Base-by-base conservation (phyloP, 2,888 invertebrate genomes). In the Patella depressa region DNA sequence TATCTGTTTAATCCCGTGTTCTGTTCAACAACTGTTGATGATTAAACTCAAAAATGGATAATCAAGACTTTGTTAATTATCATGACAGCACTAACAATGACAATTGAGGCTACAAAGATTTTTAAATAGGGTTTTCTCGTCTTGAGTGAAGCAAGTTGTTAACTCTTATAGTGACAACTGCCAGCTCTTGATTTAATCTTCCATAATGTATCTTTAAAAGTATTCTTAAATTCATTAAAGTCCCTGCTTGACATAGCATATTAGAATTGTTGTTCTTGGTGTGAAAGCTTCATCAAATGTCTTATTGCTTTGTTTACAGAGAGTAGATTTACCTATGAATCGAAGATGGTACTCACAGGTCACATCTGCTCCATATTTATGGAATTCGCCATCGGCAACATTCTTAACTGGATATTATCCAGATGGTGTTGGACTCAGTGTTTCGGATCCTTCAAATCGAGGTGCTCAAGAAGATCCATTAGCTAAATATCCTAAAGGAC, bases 361-460 rank as follows among this genome's bases (percentile, higher is more conserved):
- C n/a, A 71, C 83, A 7, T 80, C 84, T 17, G 83, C 88, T 19
- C 86, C 90, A 11, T 89, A 87, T 73, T 82, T 92, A 54, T 87
- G 88, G 75, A 87, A 88, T 71, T 91, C 91, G 15, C 90, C 92
- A 0, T 90, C 91, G 17, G 90, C 89, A 4, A 88, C 87, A 3
- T 91, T 89, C 80, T 86, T 92, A 54, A 83, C 83, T 2, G 86
- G 86, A 65, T 91, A 90, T 84, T 90, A 89, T 80, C 87, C 89
- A 3, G 92, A 92, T 79, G 88, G 89, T 59, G 89, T 92, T 14
- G 92, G 92, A 3, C 83, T 92, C 81, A 90, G 90, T 79, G 89
- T 92, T 19, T 88, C 88, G 14, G 87, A 89, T 77, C 80, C 82
- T 5, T 81, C 72, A 29, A 57, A 78, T 29, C 72, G 84, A 71